Evolutionary conservation across 2,797 vertebrate genomes (phyloP).

Genomic region (Sebastes alutus): DNA sequence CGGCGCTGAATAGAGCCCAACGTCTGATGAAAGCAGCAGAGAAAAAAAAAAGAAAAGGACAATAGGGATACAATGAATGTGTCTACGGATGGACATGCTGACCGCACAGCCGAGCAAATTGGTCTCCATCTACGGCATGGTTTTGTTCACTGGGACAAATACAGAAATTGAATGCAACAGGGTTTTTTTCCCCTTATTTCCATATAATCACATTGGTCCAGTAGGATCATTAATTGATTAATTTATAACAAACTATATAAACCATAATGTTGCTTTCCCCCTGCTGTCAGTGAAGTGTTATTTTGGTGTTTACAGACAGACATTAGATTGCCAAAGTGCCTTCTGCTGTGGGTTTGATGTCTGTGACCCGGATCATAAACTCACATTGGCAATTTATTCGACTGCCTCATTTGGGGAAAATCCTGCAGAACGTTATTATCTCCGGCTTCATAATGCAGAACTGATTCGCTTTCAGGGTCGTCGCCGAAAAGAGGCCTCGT

Average conservation of each 20-base stretch:
- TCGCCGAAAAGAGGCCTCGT: background rate
- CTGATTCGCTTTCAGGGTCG: conserved; percentile 27
- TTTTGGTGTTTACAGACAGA: conserved; percentile 19
- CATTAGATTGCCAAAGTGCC: background rate
- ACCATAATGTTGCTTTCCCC: background rate
- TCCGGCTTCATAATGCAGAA: conserved; percentile 16
- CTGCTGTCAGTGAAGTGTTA: background rate
- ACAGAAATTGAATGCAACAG: background rate
- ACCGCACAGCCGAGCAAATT: conserved; percentile 27
- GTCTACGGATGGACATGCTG: conserved; percentile 11
- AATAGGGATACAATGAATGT: conserved; percentile 28
- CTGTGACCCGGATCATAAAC: conserved; percentile 38
- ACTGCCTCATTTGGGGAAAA: conserved; percentile 26
- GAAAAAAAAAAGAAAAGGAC: background rate
- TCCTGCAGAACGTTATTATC: conserved; percentile 22
- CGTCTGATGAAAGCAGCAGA: conserved; percentile 45
- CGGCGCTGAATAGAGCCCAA: conserved; percentile 34
- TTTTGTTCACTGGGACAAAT: conserved; percentile 8
- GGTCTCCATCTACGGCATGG: background rate
- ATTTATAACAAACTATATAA: background rate
- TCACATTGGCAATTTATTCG: conserved; percentile 32
- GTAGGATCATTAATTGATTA: background rate
- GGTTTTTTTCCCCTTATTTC: background rate
- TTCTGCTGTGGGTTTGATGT: conserved; percentile 24
- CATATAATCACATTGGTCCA: background rate